Percentiles rank a stretch among this genome's conserved stretches.
phyloP scores from a whole-genome alignment of 2,888 invertebrate species.

The Microplitis manilae region DNA sequence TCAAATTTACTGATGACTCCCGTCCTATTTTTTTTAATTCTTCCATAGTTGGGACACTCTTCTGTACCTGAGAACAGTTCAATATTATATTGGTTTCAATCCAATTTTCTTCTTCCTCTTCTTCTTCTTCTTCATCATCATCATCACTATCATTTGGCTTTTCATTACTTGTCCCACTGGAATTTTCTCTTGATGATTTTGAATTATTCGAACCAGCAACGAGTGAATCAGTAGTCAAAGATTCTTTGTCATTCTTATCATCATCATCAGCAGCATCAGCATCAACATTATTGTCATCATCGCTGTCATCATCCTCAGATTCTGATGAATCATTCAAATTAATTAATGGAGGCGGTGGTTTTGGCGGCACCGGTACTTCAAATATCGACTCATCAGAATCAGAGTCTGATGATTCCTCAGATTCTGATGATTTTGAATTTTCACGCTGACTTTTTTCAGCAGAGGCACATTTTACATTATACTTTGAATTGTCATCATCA shows the following conservation, averaged over 20 bases:
- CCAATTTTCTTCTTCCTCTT: slow-evolving; percentile 4
- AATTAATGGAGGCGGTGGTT: slow-evolving; percentile 62
- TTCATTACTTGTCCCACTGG: neutral
- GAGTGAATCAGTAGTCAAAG: neutral
- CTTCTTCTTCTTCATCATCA: slow-evolving; percentile 4
- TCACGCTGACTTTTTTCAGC: neutral
- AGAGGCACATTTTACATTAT: slow-evolving; percentile 35
- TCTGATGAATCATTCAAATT: slow-evolving; percentile 62
- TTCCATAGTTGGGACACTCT: slow-evolving; percentile 51
- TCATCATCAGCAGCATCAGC: neutral
- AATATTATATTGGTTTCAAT: slow-evolving; percentile 44
- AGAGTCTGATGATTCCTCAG: slow-evolving; percentile 53
- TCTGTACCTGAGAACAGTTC: slow-evolving; percentile 59
- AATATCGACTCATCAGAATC: slow-evolving; percentile 65
- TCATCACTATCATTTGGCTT: neutral
- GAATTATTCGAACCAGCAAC: neutral
- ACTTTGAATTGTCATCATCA: neutral
- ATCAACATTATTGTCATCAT: neutral
- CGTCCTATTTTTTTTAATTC: slow-evolving; percentile 54
- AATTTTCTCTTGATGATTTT: neutral
- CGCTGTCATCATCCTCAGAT: slow-evolving; percentile 19
- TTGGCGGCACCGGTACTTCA: slow-evolving; percentile 67
- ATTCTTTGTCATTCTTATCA: neutral
- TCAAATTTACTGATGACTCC: slow-evolving; percentile 19
- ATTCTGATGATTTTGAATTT: slow-evolving; percentile 44